phyloP scores from a whole-genome alignment of 1,140 invertebrate species.

The Drosophila ercepeae region DNA sequence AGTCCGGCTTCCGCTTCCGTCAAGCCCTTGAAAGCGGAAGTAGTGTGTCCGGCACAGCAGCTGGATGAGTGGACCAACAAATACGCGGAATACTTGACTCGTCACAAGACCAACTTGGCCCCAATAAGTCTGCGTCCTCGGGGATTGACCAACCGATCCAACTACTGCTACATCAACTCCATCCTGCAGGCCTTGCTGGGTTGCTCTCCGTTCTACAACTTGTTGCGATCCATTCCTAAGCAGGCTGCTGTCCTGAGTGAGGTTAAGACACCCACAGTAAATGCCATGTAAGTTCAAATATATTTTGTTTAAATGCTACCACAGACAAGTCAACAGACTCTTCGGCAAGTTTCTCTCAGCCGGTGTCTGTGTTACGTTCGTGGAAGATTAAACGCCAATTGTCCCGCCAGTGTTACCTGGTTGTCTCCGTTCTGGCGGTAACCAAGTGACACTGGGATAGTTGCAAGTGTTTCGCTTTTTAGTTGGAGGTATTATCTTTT shows the following conservation, averaged over 20 bases:
- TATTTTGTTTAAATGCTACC: conserved; percentile 11
- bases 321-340: conserved; percentile 80
- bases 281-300: conserved; percentile 87
- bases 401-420: conserved; percentile 14
- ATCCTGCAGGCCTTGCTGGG: conserved; percentile 95
- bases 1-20: conserved; percentile 41
- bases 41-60: conserved; percentile 43
- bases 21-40: conserved; percentile 49
- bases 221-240: conserved; percentile 89
- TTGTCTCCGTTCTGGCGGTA: conserved; percentile 55
- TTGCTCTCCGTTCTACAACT: conserved; percentile 96
- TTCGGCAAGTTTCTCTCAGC: conserved; percentile 48
- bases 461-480: conserved; percentile 42
- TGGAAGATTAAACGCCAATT: conserved; percentile 66
- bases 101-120: conserved; percentile 90
- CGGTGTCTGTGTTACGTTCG: conserved; percentile 75
- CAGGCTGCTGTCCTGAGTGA: conserved; percentile 85
- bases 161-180: conserved; percentile 98
- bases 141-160: conserved; percentile 94
- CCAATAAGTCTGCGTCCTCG: conserved; percentile 91
- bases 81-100: conserved; percentile 88
- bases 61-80: conserved; percentile 78
- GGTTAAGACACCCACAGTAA: conserved; percentile 94
- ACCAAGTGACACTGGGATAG: conserved; percentile 19
- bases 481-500: not conserved